Percentiles rank a stretch among this genome's conserved stretches.
Evolutionary conservation across 1,140 invertebrate species (phyloP).

Genomic region (Nasonia giraulti): DNA sequence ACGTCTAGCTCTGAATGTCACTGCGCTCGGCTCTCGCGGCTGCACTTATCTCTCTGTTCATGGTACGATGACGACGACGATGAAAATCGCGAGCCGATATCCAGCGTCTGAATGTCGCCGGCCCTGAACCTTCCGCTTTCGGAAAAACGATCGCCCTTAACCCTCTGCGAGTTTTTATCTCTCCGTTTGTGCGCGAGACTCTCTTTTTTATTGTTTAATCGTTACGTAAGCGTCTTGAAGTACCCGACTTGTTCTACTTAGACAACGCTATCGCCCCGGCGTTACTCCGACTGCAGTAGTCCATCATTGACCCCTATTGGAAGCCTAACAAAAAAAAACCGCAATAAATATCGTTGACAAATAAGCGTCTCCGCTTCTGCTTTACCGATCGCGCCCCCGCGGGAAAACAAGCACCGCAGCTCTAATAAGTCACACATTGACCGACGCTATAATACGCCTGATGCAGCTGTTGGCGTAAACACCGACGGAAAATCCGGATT

Average conservation of each 20-base stretch:
- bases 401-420: neutral
- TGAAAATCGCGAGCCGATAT: constrained; percentile 4
- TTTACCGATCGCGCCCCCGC: neutral
- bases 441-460: neutral
- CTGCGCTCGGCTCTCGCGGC: neutral
- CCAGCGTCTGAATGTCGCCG: constrained; percentile 37
- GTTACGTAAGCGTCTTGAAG: neutral
- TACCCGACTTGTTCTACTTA: neutral
- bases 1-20: neutral
- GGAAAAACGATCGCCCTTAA: constrained; percentile 56
- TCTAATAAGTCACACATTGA: neutral
- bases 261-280: neutral
- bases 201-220: neutral
- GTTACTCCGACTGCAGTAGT: neutral
- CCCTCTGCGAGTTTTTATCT: constrained; percentile 46
- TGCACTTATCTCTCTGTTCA: neutral
- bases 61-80: too few species aligned
- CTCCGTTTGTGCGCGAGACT: neutral
- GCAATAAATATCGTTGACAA: constrained; percentile 8
- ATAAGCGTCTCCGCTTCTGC: neutral
- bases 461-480: neutral
- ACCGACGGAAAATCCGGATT: neutral
- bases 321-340: neutral
- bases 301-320: neutral
- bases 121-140: constrained; percentile 60